Conservation (phyloP, 2,888 invertebrate genomes). For the Apoda limacodes region DNA sequence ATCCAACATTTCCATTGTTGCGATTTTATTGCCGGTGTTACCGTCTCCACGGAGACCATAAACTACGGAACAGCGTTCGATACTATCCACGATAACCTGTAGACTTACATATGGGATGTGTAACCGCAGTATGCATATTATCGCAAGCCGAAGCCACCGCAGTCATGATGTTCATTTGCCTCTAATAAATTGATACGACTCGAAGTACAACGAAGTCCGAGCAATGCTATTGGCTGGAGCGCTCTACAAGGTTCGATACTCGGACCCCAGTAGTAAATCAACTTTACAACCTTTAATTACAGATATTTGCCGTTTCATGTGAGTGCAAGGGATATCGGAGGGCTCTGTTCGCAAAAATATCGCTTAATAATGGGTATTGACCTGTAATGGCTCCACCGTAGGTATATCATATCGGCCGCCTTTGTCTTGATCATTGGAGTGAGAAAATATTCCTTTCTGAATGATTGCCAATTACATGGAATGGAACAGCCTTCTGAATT, state of each 20-base stretch:
- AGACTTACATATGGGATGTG: conserved; percentile 49
- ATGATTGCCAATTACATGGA: conserved; percentile 69
- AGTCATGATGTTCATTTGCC: conserved; percentile 62
- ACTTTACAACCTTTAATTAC: conserved; percentile 70
- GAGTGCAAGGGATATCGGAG: conserved; percentile 62
- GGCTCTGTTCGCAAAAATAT: conserved; percentile 67
- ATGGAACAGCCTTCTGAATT: conserved; percentile 32
- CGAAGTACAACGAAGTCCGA: conserved; percentile 34
- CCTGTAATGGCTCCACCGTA: conserved; percentile 64
- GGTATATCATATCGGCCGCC: conserved; percentile 64
- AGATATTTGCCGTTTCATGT: conserved; percentile 68
- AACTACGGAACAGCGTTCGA: conserved; percentile 58
- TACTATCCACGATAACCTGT: conserved; percentile 49
- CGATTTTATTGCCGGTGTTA: conserved; percentile 66
- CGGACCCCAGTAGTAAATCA: conserved; percentile 64
- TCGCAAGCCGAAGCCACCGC: conserved; percentile 58
- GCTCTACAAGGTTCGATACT: conserved; percentile 54
- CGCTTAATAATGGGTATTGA: conserved; percentile 70
- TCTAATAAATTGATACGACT: conserved; percentile 67
- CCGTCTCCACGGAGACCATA: conserved; percentile 59
- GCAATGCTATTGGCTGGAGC: conserved; percentile 55
- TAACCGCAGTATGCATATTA: conserved; percentile 57
- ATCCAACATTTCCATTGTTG: conserved; percentile 67
- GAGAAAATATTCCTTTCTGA: conserved; percentile 61
- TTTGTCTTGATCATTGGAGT: conserved; percentile 65